Base-by-base conservation (phyloP, 2,888 invertebrate genomes). In the Drosophila infuscata region DNA sequence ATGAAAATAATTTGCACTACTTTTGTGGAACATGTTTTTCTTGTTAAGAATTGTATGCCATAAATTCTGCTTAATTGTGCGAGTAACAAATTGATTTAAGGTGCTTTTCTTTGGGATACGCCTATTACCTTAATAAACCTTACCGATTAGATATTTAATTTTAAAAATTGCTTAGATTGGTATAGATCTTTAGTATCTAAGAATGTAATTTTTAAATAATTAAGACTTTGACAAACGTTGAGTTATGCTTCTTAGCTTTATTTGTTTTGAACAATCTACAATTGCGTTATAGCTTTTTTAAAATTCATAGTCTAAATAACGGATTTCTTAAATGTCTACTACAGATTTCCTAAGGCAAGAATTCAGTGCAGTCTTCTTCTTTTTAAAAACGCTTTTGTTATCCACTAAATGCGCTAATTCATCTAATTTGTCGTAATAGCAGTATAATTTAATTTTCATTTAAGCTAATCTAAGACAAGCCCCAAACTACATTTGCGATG, bases 381-480 rank as follows among this genome's bases (percentile, higher is more conserved):
- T 33, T 25, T 6, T 20, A 20, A 20, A 54, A 29, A 7, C 17
- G 1, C 7, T 38, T 17, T 56, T 5, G 29, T 56, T 56, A 29
- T 56, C 54, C n/a, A 12, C 33, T 12, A 15, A 52, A 5, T 36
- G n/a, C n/a, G 5, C 33, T 29, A 12, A 11, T 25, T 56, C 15
- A 30, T n/a, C 9, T 41, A 6, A 57, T 20, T 54, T 41, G n/a
- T 20, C n/a, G 41, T 57, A 5, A 5, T 20, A 29, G 3, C n/a
- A 41, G 33, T 49, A 29, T 20, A 38, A 49, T 49, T 15, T 30
- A 49, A 56, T 35, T 32, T 56, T 20, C 12, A 17, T 35, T 56
- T 41, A 25, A 48, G 63, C 33, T 29, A 30, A 33, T 33, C n/a
- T 32, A 33, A 33, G 54, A 38, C 54, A 29, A 41, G 65, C 65